A percentile compares a stretch with the other conserved stretches of the same genome.
These are phyloP conservation scores for Encarsia formosa DNA, from an alignment of 2,888 invertebrate species.

Conservation along the genomic window DNA sequence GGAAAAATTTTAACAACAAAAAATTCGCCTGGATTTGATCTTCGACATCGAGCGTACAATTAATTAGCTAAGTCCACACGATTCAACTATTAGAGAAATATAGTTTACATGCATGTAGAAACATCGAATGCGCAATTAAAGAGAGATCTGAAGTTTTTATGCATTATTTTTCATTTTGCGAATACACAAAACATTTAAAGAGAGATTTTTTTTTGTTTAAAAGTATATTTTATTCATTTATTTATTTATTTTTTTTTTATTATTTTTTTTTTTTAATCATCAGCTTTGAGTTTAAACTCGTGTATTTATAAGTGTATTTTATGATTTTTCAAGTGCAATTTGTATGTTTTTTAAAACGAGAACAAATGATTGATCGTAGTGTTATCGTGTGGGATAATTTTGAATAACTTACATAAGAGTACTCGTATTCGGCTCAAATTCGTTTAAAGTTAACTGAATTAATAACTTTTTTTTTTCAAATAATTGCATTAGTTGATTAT, in stretches of 20 bases:
- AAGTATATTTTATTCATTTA: slow-evolving; percentile 4
- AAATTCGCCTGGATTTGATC: slow-evolving; percentile 30
- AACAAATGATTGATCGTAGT: no score
- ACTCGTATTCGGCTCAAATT: no score
- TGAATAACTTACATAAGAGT: no score
- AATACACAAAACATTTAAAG: slow-evolving; percentile 18
- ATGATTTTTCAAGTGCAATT: not conserved
- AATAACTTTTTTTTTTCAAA: no score
- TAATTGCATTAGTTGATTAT: not conserved
- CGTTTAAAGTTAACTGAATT: no score
- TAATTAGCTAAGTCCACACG: slow-evolving; percentile 22
- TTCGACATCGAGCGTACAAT: slow-evolving; percentile 28
- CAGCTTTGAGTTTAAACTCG: not conserved
- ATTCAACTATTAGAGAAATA: slow-evolving; percentile 28
- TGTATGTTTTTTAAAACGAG: no score
- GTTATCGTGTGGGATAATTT: no score
- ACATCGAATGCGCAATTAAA: slow-evolving; percentile 39
- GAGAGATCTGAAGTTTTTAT: slow-evolving; percentile 31
- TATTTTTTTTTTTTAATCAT: not conserved
- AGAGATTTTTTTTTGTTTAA: slow-evolving; percentile 18
- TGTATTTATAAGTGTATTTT: not conserved
- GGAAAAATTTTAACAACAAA: not conserved
- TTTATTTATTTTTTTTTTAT: slow-evolving; percentile 1
- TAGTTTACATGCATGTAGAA: slow-evolving; percentile 39
- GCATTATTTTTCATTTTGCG: slow-evolving; percentile 12